Conservation (phyloP, 2,888 invertebrate genomes). For the Tenthredo amoena region DNA sequence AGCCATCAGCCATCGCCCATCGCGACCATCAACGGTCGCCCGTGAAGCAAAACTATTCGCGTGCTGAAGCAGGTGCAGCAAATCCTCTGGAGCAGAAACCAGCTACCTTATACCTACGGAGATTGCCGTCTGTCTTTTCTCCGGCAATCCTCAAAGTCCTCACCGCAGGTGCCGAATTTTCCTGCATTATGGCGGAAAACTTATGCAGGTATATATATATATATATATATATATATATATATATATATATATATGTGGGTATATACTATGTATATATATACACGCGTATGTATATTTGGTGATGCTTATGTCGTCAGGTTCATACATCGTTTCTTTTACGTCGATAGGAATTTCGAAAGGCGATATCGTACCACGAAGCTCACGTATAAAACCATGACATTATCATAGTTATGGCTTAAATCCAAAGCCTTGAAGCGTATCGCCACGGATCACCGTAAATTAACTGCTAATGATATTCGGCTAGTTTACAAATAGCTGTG, state of each 20-base stretch:
- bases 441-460: conserved; percentile 27
- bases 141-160: background rate
- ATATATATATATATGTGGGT: too few relatives aligned
- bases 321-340: background rate
- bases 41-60: conserved; percentile 62
- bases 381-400: conserved; percentile 22
- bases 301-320: background rate
- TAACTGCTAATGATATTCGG: conserved; percentile 36
- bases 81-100: conserved; percentile 33
- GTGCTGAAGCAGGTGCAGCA: conserved; percentile 56
- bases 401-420: conserved; percentile 33
- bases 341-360: conserved; percentile 33
- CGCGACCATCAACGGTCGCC: conserved; percentile 51
- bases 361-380: conserved; percentile 30
- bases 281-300: background rate
- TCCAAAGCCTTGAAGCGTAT: conserved; percentile 31
- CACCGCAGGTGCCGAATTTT: conserved; percentile 37
- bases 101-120: conserved; percentile 4
- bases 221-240: background rate
- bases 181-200: conserved; percentile 28
- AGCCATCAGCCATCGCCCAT: conserved; percentile 49
- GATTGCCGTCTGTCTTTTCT: conserved; percentile 27
- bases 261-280: background rate
- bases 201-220: background rate
- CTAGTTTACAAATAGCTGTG: conserved; percentile 18